These are phyloP conservation scores for Psittacula cyanocephala DNA, from an alignment of 2,113 vertebrate genomes.

Conservation along the genomic window DNA sequence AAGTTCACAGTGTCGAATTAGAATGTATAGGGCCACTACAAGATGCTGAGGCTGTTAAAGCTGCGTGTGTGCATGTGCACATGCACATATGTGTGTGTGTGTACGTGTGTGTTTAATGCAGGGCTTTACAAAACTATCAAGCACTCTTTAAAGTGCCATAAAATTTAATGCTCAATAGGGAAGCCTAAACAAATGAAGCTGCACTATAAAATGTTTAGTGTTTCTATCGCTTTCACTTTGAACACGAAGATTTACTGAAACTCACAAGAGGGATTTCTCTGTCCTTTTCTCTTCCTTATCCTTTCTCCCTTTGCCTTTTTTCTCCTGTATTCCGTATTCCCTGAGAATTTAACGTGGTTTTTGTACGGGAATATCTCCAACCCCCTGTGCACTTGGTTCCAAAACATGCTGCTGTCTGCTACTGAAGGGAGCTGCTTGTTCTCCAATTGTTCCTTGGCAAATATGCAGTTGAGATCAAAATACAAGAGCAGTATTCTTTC, in stretches of 20 bases:
- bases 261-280: neutral
- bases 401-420: neutral
- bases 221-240: constrained; percentile 31
- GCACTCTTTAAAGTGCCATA: constrained; percentile 37
- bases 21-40: neutral
- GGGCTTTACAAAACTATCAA: constrained; percentile 41
- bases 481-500: neutral
- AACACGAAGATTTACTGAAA: constrained; percentile 3
- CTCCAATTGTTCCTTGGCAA: neutral
- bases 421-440: neutral
- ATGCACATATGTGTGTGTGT: neutral
- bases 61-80: neutral
- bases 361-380: neutral
- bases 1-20: neutral
- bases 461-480: neutral
- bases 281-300: neutral
- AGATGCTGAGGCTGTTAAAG: constrained; percentile 5
- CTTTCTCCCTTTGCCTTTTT: neutral
- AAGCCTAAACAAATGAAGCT: constrained; percentile 25
- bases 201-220: neutral
- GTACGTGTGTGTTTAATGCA: neutral
- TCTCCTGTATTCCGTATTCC: neutral
- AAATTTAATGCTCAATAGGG: constrained; percentile 31
- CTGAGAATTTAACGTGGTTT: neutral
- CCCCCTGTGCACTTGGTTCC: neutral